phyloP scores from a whole-genome alignment of 1,140 invertebrate species.

The Ceratina australensis region DNA sequence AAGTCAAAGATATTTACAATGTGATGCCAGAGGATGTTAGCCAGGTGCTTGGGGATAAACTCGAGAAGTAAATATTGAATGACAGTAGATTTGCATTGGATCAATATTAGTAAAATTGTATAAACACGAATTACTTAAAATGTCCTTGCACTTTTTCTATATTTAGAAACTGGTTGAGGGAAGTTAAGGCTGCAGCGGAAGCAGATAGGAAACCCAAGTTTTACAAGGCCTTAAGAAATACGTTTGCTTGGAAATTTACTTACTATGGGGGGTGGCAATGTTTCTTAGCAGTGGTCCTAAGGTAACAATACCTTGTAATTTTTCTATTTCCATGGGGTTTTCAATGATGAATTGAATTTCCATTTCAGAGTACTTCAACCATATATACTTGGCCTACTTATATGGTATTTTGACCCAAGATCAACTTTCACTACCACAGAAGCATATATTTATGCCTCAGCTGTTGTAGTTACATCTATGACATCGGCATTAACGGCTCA shows the following conservation, averaged over 20 bases:
- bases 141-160: background rate
- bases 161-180: conserved; percentile 72
- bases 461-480: conserved; percentile 75
- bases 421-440: conserved; percentile 63
- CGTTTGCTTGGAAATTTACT: conserved; percentile 68
- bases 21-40: conserved; percentile 81
- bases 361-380: conserved; percentile 72
- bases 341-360: background rate
- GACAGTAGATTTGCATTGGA: background rate
- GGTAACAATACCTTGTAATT: conserved; percentile 46
- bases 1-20: conserved; percentile 75
- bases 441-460: conserved; percentile 77
- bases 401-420: conserved; percentile 78
- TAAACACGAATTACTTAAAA: background rate
- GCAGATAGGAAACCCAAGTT: conserved; percentile 71
- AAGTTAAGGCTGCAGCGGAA: conserved; percentile 72
- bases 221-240: conserved; percentile 71
- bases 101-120: background rate
- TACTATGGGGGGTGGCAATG: conserved; percentile 66
- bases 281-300: conserved; percentile 58
- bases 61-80: conserved; percentile 81
- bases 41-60: conserved; percentile 81
- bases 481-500: conserved; percentile 75
- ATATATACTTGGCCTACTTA: conserved; percentile 73
- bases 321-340: background rate